Percentiles rank a stretch among this genome's conserved stretches.
Conservation (phyloP, 2,113 vertebrate species). For the Epinephelus lanceolatus region DNA sequence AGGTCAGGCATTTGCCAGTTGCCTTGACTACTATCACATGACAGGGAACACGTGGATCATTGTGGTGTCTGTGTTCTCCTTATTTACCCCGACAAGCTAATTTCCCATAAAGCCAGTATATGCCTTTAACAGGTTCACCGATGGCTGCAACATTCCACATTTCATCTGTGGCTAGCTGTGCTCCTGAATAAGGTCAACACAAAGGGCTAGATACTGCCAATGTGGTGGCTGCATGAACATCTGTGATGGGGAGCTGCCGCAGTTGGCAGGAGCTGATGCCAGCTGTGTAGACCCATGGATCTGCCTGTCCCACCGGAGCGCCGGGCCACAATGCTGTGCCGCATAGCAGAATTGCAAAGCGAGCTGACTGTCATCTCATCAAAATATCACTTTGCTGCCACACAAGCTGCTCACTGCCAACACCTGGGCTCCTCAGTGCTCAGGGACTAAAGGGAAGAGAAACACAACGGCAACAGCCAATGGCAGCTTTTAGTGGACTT, state of each 20-base stretch:
- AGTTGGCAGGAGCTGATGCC: conserved; percentile 65
- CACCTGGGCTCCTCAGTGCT: conserved; percentile 75
- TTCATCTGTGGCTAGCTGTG: conserved; percentile 41
- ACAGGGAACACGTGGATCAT: not conserved
- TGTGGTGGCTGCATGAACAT: conserved; percentile 71
- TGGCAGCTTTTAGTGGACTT: conserved; percentile 36
- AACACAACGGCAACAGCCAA: conserved; percentile 50
- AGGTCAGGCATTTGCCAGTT: too few relatives aligned
- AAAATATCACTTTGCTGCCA: conserved; percentile 74
- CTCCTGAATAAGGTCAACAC: conserved; percentile 71
- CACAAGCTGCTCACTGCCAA: conserved; percentile 71
- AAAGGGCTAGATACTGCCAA: conserved; percentile 59
- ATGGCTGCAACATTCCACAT: conserved; percentile 12
- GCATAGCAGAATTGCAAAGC: conserved; percentile 56
- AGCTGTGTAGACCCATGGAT: conserved; percentile 76
- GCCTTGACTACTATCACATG: conserved; percentile 2
- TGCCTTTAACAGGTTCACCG: conserved; percentile 22
- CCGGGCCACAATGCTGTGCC: conserved; percentile 57
- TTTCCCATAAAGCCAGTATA: not conserved
- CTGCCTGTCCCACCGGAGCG: conserved; percentile 60
- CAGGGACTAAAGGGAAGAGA: conserved; percentile 53
- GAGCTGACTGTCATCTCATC: conserved; percentile 77
- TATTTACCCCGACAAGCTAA: conserved; percentile 16
- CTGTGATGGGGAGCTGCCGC: conserved; percentile 72
- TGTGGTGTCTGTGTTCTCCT: not conserved